Evolutionary conservation across 2,113 vertebrate genomes (phyloP), one percentile per base, ranked within the genome.

Genomic region (Hepsetus odoe): DNA sequence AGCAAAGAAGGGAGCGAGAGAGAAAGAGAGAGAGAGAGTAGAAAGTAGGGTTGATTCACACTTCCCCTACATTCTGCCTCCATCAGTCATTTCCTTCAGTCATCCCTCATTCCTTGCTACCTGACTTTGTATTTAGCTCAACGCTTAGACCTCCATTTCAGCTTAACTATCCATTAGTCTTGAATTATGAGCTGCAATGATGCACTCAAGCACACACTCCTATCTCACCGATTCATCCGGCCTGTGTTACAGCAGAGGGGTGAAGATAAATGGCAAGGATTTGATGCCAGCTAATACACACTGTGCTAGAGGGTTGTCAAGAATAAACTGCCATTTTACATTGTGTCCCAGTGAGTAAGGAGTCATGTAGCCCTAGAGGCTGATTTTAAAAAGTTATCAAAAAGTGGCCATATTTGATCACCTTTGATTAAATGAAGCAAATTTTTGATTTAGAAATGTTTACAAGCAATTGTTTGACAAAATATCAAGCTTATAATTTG

Each of bases 101-200:
- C 77, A 74, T 82, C 71, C 42, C 67, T 86, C 74, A 83, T 38
- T 59, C 28, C 69, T 67, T 81, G 69, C 82, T 84, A 84, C 69
- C 74, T 76, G 79, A 76, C 61, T 81, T 68, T 81, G 76, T 79
- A 59, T 81, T 84, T 83, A 74, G 72, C 70, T 14, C 42, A 65
- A 28, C 32, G 38, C 38, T 77, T 53, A 38, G 74, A 49, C 53
- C 51, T 62, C 59, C 75, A 44, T 76, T 74, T 74, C 53, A 67
- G 35, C 76, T 84, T 79, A 81, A 83, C 83, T 76, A 85, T 79
- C 74, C 72, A 77, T 86, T 82, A 83, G 71, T 71, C 71, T 80
- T 85, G 76, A 86, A 83, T 82, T 80, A 85, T 80, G 81, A 83
- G 83, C 72, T 79, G 73, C 56, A 68, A 59, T 70, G 69, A 84